Conservation (phyloP, 2,797 vertebrate species). For the Lithobates pipiens region DNA sequence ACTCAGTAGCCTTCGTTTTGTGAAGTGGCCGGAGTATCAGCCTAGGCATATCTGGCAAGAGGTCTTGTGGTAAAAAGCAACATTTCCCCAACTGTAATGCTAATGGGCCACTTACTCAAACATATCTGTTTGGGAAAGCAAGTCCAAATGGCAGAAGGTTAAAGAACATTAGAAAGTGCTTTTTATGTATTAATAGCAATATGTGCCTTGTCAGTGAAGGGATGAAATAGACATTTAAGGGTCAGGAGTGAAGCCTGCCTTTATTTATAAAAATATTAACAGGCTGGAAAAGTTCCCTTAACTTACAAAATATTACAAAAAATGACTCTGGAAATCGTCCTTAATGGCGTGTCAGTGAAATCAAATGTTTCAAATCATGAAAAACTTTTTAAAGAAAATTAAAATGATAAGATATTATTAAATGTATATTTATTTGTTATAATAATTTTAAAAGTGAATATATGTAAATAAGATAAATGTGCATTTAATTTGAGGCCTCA, state of each 20-base stretch:
- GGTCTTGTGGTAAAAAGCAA: conserved; percentile 60
- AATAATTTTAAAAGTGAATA: too few relatives aligned
- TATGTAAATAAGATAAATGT: too few relatives aligned
- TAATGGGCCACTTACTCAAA: conserved; percentile 79
- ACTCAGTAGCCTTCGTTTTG: conserved; percentile 72
- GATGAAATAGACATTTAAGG: conserved; percentile 64
- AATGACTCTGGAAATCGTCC: not conserved
- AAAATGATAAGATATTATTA: too few relatives aligned
- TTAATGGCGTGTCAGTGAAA: not conserved
- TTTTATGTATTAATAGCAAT: conserved; percentile 62
- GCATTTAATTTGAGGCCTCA: too few relatives aligned
- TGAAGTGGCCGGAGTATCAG: conserved; percentile 74
- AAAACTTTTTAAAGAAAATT: too few relatives aligned
- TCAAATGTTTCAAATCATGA: not conserved
- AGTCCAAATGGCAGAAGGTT: conserved; percentile 70
- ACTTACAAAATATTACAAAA: conserved; percentile 40
- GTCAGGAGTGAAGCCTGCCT: conserved; percentile 64
- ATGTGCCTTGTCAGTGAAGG: conserved; percentile 66
- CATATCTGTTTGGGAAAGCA: conserved; percentile 71
- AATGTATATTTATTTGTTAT: too few relatives aligned
- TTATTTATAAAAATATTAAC: conserved; percentile 58
- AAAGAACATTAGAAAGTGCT: conserved; percentile 72
- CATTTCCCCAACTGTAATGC: conserved; percentile 69
- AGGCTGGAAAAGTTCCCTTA: conserved; percentile 61
- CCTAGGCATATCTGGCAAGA: conserved; percentile 73